A percentile compares a stretch with the other conserved stretches of the same genome.
Evolutionary conservation across 2,797 vertebrate genomes (phyloP).

Genomic region (Enteromius afrohamiltoni): DNA sequence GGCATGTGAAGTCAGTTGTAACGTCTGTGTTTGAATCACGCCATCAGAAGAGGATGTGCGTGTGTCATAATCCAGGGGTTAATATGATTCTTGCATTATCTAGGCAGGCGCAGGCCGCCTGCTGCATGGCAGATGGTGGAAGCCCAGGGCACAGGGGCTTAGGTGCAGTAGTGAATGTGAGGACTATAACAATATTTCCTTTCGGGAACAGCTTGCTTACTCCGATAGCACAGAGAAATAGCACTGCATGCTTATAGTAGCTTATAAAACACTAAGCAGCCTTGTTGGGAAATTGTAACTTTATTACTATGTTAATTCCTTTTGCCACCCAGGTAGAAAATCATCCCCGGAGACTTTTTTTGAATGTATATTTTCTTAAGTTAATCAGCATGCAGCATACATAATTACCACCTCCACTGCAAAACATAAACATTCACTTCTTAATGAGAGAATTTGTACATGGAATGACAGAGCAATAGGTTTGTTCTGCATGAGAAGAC

Average conservation of each 20-base stretch:
- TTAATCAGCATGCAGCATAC: conserved; percentile 32
- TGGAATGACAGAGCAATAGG: neutral
- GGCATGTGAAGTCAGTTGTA: conserved; percentile 17
- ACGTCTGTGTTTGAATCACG: conserved; percentile 14
- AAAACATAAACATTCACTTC: neutral
- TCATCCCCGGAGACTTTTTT: neutral
- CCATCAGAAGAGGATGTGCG: conserved; percentile 16
- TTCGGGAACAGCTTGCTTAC: conserved; percentile 36
- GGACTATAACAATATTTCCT: conserved; percentile 43
- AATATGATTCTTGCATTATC: conserved; percentile 29
- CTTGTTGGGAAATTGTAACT: conserved; percentile 34
- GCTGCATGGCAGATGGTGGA: conserved; percentile 57
- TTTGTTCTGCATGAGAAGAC: neutral
- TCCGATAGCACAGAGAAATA: conserved; percentile 10
- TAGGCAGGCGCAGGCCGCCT: conserved; percentile 25
- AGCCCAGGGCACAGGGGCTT: conserved; percentile 40
- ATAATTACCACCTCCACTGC: neutral
- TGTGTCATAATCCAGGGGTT: conserved; percentile 50
- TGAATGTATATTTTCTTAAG: neutral
- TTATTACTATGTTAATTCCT: neutral
- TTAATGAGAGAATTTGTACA: neutral
- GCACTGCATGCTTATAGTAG: neutral
- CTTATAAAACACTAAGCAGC: conserved; percentile 23
- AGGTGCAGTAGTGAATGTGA: conserved; percentile 40
- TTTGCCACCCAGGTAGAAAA: neutral